These are phyloP conservation scores for Nysson spinosus DNA, from an alignment of 2,888 invertebrate species.

Conservation along the genomic window DNA sequence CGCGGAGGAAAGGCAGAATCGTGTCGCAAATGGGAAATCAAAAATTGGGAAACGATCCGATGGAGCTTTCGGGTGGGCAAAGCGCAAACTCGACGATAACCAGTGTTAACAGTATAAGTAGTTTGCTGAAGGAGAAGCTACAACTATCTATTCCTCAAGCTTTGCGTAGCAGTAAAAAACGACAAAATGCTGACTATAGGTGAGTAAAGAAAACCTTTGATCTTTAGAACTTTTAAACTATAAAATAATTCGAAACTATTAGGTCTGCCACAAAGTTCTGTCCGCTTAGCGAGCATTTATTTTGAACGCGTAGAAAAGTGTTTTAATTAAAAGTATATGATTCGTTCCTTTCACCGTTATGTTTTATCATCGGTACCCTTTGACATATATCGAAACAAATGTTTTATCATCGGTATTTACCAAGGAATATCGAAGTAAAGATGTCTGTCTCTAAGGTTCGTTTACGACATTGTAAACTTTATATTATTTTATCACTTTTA, in stretches of 20 bases:
- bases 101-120: conserved; percentile 90
- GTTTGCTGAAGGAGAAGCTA: conserved; percentile 89
- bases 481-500: too few relatives aligned
- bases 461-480: too few relatives aligned
- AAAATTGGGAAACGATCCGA: conserved; percentile 79
- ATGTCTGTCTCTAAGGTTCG: neutral
- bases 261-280: too few relatives aligned
- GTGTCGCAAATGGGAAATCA: conserved; percentile 79
- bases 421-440: too few relatives aligned
- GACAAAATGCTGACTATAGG: conserved; percentile 75
- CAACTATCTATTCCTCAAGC: conserved; percentile 80
- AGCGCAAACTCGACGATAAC: conserved; percentile 89
- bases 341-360: too few relatives aligned
- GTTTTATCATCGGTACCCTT: too few relatives aligned
- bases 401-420: too few relatives aligned
- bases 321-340: too few relatives aligned
- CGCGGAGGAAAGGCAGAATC: conserved; percentile 82
- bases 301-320: too few relatives aligned
- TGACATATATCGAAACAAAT: too few relatives aligned
- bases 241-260: too few relatives aligned
- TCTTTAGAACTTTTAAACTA: neutral
- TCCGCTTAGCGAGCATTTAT: too few relatives aligned
- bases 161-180: conserved; percentile 69
- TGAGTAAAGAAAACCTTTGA: conserved; percentile 22
- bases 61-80: conserved; percentile 79